These are phyloP conservation scores for Oryzias curvinotus DNA, from an alignment of 2,113 vertebrate species.

Conservation along the genomic window DNA sequence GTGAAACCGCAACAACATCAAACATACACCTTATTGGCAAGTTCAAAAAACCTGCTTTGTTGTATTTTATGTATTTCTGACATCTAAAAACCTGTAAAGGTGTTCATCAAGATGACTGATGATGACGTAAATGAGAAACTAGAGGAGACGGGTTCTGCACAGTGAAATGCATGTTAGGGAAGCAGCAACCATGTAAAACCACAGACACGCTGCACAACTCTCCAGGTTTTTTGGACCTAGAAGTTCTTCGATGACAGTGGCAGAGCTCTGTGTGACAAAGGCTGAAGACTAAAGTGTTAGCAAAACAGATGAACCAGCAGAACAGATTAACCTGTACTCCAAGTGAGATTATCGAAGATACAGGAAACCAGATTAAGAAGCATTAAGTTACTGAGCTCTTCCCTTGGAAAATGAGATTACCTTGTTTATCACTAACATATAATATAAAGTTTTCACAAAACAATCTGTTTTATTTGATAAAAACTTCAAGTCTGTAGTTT, in stretches of 20 bases:
- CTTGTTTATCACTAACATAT: conserved; percentile 38
- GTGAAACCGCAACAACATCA: no score
- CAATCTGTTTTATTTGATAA: not conserved
- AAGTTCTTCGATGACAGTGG: not conserved
- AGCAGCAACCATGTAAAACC: not conserved
- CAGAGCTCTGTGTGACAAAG: conserved; percentile 5
- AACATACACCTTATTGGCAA: no score
- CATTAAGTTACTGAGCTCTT: conserved; percentile 32
- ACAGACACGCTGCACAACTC: not conserved
- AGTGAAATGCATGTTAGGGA: no score
- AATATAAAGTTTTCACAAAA: not conserved
- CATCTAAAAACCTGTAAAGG: no score
- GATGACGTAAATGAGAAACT: no score
- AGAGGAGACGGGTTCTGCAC: no score
- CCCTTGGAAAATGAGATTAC: conserved; percentile 55
- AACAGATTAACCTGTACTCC: conserved; percentile 51
- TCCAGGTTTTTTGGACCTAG: not conserved
- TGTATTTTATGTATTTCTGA: no score
- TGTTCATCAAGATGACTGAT: no score
- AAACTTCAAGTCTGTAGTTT: not conserved
- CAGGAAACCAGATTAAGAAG: conserved; percentile 59
- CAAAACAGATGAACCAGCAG: conserved; percentile 38
- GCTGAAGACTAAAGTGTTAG: conserved; percentile 26
- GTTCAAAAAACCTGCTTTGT: no score
- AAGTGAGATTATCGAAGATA: conserved; percentile 47